phyloP scores from a whole-genome alignment of 1,140 invertebrate species.

The Drosophila tsacasi region DNA sequence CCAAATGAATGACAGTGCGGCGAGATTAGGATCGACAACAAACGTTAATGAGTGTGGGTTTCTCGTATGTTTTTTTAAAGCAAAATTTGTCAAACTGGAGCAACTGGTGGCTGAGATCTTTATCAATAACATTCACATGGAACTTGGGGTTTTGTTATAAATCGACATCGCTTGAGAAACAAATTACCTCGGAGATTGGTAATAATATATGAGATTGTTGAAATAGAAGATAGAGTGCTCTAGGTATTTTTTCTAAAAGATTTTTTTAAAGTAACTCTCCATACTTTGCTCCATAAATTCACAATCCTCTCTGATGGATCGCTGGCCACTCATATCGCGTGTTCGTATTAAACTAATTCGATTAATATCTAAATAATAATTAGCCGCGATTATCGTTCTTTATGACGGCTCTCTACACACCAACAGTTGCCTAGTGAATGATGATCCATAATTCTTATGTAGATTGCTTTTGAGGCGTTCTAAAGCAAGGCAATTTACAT shows the following conservation, averaged over 20 bases:
- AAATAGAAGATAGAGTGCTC: background rate
- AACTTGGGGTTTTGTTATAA: background rate
- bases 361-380: constrained; percentile 26
- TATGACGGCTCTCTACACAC: constrained; percentile 27
- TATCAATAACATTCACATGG: background rate
- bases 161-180: background rate
- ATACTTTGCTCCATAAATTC: background rate
- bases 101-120: constrained; percentile 15
- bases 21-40: constrained; percentile 19
- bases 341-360: constrained; percentile 14
- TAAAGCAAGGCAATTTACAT: constrained; percentile 45
- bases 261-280: background rate
- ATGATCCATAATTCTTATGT: constrained; percentile 41
- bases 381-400: constrained; percentile 31
- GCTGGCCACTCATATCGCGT: background rate
- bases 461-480: constrained; percentile 46
- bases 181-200: constrained; percentile 1
- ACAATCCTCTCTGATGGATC: background rate
- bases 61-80: background rate
- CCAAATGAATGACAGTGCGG: constrained; percentile 36
- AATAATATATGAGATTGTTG: background rate
- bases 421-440: constrained; percentile 31
- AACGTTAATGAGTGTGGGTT: constrained; percentile 32
- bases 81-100: constrained; percentile 36
- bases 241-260: too few species aligned